Evolutionary conservation across 2,797 vertebrate genomes (phyloP).

Genomic region (Poecilia wingei): DNA sequence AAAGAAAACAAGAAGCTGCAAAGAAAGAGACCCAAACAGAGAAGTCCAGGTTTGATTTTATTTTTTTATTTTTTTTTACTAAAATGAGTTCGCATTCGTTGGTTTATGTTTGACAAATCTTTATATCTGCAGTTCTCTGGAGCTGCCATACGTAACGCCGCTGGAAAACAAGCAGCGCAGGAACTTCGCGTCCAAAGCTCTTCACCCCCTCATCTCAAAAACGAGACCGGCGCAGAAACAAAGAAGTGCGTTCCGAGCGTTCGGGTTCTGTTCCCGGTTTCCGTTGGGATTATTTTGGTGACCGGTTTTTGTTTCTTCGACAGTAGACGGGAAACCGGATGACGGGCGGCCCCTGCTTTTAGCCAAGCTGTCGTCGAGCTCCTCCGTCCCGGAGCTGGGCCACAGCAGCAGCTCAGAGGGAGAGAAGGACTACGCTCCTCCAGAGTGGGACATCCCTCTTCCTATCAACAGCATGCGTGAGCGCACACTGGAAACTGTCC

Average conservation of each 20-base stretch:
- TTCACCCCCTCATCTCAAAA: constrained; percentile 85
- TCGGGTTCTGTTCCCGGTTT: neutral
- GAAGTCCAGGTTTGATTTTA: constrained; percentile 86
- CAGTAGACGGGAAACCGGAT: constrained; percentile 81
- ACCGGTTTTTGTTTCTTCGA: neutral
- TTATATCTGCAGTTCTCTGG: constrained; percentile 84
- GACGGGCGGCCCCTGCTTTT: constrained; percentile 86
- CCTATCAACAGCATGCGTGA: constrained; percentile 87
- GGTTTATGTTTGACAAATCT: neutral
- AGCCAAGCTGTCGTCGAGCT: constrained; percentile 84
- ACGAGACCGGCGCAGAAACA: constrained; percentile 85
- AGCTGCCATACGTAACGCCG: constrained; percentile 88
- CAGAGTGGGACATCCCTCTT: constrained; percentile 95
- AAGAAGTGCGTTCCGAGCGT: constrained; percentile 79
- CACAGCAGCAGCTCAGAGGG: constrained; percentile 97
- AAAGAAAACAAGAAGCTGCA: constrained; percentile 83
- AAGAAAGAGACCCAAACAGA: constrained; percentile 90
- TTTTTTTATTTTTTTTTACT: constrained; percentile 50
- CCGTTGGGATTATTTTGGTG: neutral
- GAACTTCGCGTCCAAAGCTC: constrained; percentile 87
- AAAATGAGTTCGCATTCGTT: neutral
- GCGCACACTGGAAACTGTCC: constrained; percentile 39
- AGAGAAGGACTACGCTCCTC: constrained; percentile 93
- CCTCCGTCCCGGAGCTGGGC: constrained; percentile 86
- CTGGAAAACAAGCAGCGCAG: constrained; percentile 93